phyloP scores from a whole-genome alignment of 2,113 vertebrate species.

The Murina feae region DNA sequence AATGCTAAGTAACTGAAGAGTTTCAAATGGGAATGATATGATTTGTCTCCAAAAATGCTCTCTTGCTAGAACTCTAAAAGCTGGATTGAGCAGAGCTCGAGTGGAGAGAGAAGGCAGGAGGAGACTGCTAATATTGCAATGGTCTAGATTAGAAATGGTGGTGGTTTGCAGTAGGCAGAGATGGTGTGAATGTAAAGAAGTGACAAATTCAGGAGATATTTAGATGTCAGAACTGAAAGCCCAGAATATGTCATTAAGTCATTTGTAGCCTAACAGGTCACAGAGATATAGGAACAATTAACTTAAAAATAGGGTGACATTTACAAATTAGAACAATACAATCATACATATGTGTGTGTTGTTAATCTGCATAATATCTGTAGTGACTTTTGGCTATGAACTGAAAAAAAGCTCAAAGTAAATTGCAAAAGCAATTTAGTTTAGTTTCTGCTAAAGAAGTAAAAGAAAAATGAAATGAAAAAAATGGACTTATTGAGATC shows the following conservation, averaged over 20 bases:
- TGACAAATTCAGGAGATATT: neutral
- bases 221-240: neutral
- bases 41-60: neutral
- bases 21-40: neutral
- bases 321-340: neutral
- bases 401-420: neutral
- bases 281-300: neutral
- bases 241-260: neutral
- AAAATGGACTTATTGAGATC: neutral
- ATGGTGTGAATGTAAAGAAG: neutral
- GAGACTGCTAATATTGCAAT: fast-evolving
- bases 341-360: neutral
- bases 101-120: neutral
- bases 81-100: neutral
- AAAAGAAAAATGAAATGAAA: neutral
- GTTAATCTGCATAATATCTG: neutral
- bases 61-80: neutral
- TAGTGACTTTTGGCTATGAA: neutral
- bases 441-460: neutral
- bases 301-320: neutral
- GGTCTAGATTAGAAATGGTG: neutral
- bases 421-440: neutral
- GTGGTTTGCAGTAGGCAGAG: neutral
- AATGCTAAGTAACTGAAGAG: neutral
- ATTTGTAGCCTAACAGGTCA: neutral